Evolutionary conservation across 1,140 invertebrate species (phyloP).

Genomic region (Drosophila mauritiana): DNA sequence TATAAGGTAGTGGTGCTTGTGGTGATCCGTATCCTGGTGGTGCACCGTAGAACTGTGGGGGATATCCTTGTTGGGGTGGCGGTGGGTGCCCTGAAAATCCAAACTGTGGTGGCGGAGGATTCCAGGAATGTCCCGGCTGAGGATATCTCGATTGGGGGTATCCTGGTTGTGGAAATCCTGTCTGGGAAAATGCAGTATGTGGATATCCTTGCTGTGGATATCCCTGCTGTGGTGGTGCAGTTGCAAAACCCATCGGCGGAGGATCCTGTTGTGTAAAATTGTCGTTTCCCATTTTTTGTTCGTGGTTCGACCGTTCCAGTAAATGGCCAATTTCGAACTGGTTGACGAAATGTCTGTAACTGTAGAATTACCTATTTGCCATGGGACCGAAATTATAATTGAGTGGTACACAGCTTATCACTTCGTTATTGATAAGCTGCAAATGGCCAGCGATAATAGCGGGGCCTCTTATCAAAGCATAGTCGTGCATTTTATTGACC

Average conservation of each 20-base stretch:
- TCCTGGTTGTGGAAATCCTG: conserved; percentile 12
- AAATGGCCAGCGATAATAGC: conserved; percentile 24
- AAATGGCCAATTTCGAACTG: conserved; percentile 15
- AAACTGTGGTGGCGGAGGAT: conserved; percentile 4
- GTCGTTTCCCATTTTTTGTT: conserved; percentile 17
- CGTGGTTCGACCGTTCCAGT: background rate
- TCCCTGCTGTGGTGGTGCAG: conserved; percentile 13
- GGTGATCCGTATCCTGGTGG: conserved; percentile 13
- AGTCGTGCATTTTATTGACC: background rate
- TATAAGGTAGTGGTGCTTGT: background rate
- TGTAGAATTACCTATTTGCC: conserved; percentile 10
- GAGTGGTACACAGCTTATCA: conserved; percentile 12
- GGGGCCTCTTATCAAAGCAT: conserved; percentile 9
- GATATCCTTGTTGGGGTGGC: conserved; percentile 9
- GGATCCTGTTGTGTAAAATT: background rate
- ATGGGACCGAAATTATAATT: conserved; percentile 16
- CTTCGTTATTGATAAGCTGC: conserved; percentile 18
- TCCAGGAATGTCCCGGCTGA: conserved; percentile 15
- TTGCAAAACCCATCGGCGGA: conserved; percentile 12
- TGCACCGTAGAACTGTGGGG: conserved; percentile 38
- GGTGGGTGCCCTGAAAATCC: conserved; percentile 13
- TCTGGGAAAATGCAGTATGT: background rate
- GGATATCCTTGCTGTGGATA: conserved; percentile 6
- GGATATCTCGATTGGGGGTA: conserved; percentile 34
- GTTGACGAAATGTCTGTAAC: conserved; percentile 2